Base-by-base conservation (phyloP, 2,888 invertebrate genomes). In the Rhorus exstirpatorius region DNA sequence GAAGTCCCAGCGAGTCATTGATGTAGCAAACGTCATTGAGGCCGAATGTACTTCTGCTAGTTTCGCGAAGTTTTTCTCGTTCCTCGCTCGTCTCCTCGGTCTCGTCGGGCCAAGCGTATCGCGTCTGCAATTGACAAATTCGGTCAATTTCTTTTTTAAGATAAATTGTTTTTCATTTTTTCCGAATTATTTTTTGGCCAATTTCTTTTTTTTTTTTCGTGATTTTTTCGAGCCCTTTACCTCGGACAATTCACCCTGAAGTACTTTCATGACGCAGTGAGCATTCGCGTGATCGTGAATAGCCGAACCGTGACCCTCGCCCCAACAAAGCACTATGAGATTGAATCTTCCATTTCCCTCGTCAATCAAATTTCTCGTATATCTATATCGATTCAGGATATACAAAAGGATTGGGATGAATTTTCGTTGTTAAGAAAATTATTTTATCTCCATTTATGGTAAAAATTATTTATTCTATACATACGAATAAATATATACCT, bases 251-350 rank as follows among this genome's bases (percentile, higher is more conserved):
- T 94, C 95, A 0, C 98, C 99, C 82, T 97, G 96, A 0, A 99
- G 94, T 83, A 98, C 95, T 93, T 99, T 99, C 97, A 99, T 98
- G 93, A 99, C 98, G 93, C 99, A 99, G 91, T 99, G 99, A 0
- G 99, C 96, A 90, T 99, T 95, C 0, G 98, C 96, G 91, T 99
- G 99, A 93, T 99, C 99, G 92, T 99, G 99, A 86, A 99, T 98
- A 8, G 97, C 96, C 0, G 99, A 98, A 0, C 97, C 97, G 86
- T 98, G 98, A 0, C 97, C 98, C 91, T 98, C 98, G 19, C 98
- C 98, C 99, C 99, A 99, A 93, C 99, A 99, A n/a, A 99, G 93
- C 31, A 98, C 95, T 96, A 99, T 98, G 85, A 99, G 94, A 93
- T 99, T 99, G 93, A 98, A 99, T 91, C 97, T 98, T 0, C 98